Conservation (phyloP, 2,888 invertebrate species). For the Nymphalis urticae region DNA sequence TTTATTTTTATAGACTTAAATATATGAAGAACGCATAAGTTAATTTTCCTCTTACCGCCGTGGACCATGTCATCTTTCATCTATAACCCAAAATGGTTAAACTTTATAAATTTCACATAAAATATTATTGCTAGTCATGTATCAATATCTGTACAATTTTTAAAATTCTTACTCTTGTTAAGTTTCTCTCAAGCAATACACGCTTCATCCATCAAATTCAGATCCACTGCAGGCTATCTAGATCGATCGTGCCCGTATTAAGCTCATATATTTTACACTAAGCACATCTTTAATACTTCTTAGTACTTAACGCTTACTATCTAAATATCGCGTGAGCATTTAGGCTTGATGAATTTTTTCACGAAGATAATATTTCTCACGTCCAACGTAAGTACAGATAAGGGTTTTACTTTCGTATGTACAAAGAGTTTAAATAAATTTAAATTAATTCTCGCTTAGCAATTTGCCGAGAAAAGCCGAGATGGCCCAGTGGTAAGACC, state of each 20-base stretch:
- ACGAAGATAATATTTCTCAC: too few relatives aligned
- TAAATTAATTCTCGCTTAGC: too few relatives aligned
- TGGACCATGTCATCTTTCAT: too few relatives aligned
- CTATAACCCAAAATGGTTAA: neutral
- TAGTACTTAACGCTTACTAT: constrained; percentile 10
- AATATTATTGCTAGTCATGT: neutral
- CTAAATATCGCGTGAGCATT: neutral
- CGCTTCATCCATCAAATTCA: constrained; percentile 38
- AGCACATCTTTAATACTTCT: constrained; percentile 27
- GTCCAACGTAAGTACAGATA: too few relatives aligned
- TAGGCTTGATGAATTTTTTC: neutral
- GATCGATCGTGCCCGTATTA: constrained; percentile 34
- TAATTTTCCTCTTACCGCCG: too few relatives aligned
- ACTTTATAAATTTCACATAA: neutral
- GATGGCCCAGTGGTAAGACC: too few relatives aligned
- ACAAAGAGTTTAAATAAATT: too few relatives aligned
- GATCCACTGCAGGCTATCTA: constrained; percentile 30
- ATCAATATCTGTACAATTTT: constrained; percentile 12
- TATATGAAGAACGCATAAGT: too few relatives aligned
- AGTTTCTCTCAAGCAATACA: constrained; percentile 29
- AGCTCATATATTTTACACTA: constrained; percentile 32
- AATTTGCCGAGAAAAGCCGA: too few relatives aligned
- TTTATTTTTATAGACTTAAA: too few relatives aligned
- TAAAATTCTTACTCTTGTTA: constrained; percentile 28
- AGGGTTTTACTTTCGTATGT: too few relatives aligned